phyloP scores from a whole-genome alignment of 1,140 invertebrate genomes.

The Pemphigus obesinymphae region DNA sequence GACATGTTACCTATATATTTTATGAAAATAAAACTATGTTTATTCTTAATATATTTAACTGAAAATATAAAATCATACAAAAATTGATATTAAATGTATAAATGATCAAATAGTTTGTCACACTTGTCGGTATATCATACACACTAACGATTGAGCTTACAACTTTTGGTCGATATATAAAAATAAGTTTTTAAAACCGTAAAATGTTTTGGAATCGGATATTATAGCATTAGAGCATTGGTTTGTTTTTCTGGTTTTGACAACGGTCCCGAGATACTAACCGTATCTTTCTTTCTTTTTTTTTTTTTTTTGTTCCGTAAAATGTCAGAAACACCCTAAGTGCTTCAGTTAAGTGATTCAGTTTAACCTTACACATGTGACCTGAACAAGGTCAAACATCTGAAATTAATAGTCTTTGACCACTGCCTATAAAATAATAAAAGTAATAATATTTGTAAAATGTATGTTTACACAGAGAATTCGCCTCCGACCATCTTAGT shows the following conservation, averaged over 20 bases:
- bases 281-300: neutral
- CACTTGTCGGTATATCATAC: too few species aligned
- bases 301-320: conserved; percentile 1
- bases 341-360: neutral
- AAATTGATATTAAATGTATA: too few species aligned
- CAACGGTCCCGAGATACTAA: conserved; percentile 20
- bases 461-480: conserved; percentile 58
- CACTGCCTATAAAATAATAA: neutral
- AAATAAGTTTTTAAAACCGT: neutral
- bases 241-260: conserved; percentile 23
- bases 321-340: conserved; percentile 27
- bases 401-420: neutral
- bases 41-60: too few species aligned
- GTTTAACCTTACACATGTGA: neutral
- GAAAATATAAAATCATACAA: too few species aligned
- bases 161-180: too few species aligned
- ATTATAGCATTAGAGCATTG: neutral
- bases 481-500: conserved; percentile 79
- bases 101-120: too few species aligned
- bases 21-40: too few species aligned
- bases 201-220: neutral
- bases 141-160: too few species aligned
- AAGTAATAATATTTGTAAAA: neutral
- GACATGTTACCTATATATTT: too few species aligned
- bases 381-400: neutral